These are phyloP conservation scores for Telenomus remus DNA, from an alignment of 1,140 invertebrate species.

Conservation along the genomic window DNA sequence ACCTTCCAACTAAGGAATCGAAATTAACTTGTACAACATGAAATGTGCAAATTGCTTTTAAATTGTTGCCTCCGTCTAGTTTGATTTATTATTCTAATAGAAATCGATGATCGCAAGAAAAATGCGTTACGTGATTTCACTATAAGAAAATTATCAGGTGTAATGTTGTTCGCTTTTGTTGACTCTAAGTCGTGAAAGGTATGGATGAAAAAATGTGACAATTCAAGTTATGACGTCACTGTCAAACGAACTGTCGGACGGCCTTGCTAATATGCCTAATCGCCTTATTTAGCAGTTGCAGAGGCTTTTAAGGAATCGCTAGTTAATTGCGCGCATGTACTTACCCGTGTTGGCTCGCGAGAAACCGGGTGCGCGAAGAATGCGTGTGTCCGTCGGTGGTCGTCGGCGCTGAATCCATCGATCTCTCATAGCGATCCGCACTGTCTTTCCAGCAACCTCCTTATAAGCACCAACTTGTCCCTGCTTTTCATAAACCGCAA, in stretches of 20 bases:
- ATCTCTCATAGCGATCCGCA: slow-evolving; percentile 48
- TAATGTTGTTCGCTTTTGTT: no score
- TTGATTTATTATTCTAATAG: no score
- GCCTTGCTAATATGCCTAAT: slow-evolving; percentile 51
- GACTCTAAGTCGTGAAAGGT: no score
- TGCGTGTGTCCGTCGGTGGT: slow-evolving; percentile 49
- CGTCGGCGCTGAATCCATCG: slow-evolving; percentile 25
- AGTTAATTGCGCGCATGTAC: slow-evolving; percentile 50
- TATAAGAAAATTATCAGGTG: no score
- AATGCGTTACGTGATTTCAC: no score
- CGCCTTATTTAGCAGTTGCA: slow-evolving; percentile 54
- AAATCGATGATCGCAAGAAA: no score
- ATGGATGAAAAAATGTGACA: slow-evolving; percentile 43
- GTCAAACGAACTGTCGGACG: slow-evolving; percentile 47
- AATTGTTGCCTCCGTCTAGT: no score
- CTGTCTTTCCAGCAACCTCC: slow-evolving; percentile 50
- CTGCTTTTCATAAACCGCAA: slow-evolving; percentile 50
- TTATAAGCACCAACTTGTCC: slow-evolving; percentile 59
- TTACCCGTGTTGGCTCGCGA: slow-evolving; percentile 48
- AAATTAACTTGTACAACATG: no score
- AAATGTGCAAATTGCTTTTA: no score
- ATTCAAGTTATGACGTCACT: slow-evolving; percentile 48
- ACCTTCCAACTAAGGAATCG: no score
- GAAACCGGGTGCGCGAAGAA: slow-evolving; percentile 41
- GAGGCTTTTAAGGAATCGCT: slow-evolving; percentile 56